Evolutionary conservation across 2,113 vertebrate genomes (phyloP).

Genomic region (Brachyistius frenatus): DNA sequence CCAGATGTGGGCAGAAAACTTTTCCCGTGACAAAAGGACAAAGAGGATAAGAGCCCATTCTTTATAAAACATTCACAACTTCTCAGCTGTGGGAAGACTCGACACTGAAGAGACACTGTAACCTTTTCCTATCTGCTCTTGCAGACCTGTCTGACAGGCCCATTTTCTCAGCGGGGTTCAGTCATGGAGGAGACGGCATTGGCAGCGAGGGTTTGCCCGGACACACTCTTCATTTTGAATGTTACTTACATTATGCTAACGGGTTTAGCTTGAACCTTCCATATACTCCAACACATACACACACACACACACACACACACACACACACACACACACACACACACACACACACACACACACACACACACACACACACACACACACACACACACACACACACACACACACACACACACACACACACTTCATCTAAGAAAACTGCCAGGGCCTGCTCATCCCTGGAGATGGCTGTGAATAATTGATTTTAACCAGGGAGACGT

Average conservation of each 20-base stretch:
- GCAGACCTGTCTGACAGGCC: slow-evolving; percentile 53
- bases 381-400: slow-evolving; percentile 16
- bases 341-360: background rate
- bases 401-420: background rate
- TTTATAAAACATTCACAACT: slow-evolving; percentile 49
- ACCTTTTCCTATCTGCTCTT: slow-evolving; percentile 65
- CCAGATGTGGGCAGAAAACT: background rate
- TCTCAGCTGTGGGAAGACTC: slow-evolving; percentile 30
- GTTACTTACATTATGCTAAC: slow-evolving; percentile 52
- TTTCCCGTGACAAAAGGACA: slow-evolving; percentile 7
- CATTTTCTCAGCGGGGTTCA: slow-evolving; percentile 47
- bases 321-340: slow-evolving; percentile 14
- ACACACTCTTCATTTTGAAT: slow-evolving; percentile 39
- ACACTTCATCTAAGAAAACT: slow-evolving; percentile 56
- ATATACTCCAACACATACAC: slow-evolving; percentile 1
- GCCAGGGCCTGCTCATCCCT: slow-evolving; percentile 61
- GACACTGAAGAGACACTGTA: slow-evolving; percentile 25
- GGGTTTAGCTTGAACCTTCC: slow-evolving; percentile 48
- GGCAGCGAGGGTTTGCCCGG: slow-evolving; percentile 20
- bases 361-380: slow-evolving; percentile 1
- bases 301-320: slow-evolving; percentile 19
- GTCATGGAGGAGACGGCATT: slow-evolving; percentile 33
- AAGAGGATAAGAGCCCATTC: background rate
- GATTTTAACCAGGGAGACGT: slow-evolving; percentile 72
- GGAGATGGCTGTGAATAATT: slow-evolving; percentile 76